These are phyloP conservation scores for Xenopus tropicalis DNA, from an alignment of 2,113 vertebrate species.

Conservation along the genomic window UCB_Xtro_10.0 CM004445.2:43532501-43533000, in stretches of 20 bases:
- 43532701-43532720: constrained; percentile 43
- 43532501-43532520: too few relatives aligned
- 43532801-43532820: constrained; percentile 16
- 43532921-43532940: constrained; percentile 54
- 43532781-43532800: constrained; percentile 56
- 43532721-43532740: not conserved
- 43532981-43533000: not conserved
- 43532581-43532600: too few relatives aligned
- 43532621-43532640: not conserved
- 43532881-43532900: constrained; percentile 63
- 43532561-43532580: too few relatives aligned
- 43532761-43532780: constrained; percentile 58
- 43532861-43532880: constrained; percentile 60
- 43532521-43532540: too few relatives aligned
- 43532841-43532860: constrained; percentile 49
- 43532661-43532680: constrained; percentile 27
- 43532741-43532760: constrained; percentile 61
- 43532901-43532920: constrained; percentile 47
- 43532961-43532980: not conserved
- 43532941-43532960: constrained; percentile 56
- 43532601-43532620: too few relatives aligned
- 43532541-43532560: too few relatives aligned
- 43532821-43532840: constrained; percentile 44
- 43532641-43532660: not conserved
- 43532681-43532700: constrained; percentile 23